These are phyloP conservation scores for Amphiprion clarkii DNA, from an alignment of 2,797 vertebrate species.

Conservation along the genomic window DNA sequence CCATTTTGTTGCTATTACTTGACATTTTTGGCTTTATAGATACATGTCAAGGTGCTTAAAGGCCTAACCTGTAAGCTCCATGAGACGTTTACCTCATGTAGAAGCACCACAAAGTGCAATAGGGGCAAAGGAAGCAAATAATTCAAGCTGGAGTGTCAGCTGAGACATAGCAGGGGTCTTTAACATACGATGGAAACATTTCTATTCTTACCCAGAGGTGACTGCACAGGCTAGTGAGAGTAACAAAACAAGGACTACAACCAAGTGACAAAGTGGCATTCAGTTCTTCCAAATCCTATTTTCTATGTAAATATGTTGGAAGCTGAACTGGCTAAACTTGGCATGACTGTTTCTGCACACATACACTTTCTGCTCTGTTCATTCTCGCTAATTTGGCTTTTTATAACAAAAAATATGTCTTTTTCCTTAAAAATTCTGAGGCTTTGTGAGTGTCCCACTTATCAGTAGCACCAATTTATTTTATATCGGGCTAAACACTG, in stretches of 20 bases:
- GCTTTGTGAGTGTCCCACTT: slow-evolving; percentile 10
- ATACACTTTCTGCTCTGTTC: background rate
- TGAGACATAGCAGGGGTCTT: background rate
- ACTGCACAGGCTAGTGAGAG: background rate
- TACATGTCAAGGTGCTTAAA: background rate
- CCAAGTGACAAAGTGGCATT: background rate
- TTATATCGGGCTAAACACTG: slow-evolving; percentile 86
- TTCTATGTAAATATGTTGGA: background rate
- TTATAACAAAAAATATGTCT: background rate
- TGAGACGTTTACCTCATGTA: background rate
- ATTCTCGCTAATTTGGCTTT: background rate
- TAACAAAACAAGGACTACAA: background rate
- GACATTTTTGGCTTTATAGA: no score
- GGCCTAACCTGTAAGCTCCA: background rate
- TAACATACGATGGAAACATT: background rate
- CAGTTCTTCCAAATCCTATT: background rate
- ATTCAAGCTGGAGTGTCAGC: background rate
- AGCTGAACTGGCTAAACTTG: background rate
- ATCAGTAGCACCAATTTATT: slow-evolving; percentile 77
- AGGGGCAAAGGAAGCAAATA: background rate
- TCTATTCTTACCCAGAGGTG: background rate
- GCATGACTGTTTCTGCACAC: no score
- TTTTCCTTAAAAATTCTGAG: slow-evolving; percentile 34
- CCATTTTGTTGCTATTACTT: no score
- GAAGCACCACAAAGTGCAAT: background rate